These are phyloP conservation scores for Campylomormyrus numenius DNA, from an alignment of 2,113 vertebrate species.

Conservation along the genomic window DNA sequence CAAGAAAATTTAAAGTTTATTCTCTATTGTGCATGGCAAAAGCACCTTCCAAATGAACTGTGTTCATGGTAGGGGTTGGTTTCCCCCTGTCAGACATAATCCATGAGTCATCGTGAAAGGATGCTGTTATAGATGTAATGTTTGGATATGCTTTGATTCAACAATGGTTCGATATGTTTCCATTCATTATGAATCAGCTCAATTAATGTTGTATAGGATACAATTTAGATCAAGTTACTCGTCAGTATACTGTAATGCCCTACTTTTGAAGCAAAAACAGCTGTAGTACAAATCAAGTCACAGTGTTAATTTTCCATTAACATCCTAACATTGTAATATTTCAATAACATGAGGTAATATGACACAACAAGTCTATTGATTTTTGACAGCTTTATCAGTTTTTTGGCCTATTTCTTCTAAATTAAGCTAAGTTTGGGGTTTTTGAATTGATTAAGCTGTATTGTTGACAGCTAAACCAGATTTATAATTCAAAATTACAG, in stretches of 20 bases:
- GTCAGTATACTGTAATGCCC: background rate
- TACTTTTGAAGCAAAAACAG: background rate
- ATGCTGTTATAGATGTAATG: background rate
- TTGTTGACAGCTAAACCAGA: background rate
- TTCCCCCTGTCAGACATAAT: background rate
- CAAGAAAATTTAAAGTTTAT: background rate
- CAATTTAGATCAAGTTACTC: background rate
- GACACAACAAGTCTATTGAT: background rate
- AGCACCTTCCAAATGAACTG: background rate
- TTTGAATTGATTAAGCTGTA: background rate
- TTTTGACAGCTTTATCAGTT: background rate
- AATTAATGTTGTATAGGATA: background rate
- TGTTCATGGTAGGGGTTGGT: background rate
- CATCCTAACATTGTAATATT: background rate
- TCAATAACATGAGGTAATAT: background rate
- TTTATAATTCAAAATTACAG: background rate
- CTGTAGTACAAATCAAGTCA: background rate
- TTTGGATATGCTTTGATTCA: background rate
- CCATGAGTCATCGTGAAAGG: background rate
- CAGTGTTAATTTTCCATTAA: background rate
- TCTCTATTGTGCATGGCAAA: background rate
- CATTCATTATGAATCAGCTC: background rate
- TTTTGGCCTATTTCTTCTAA: background rate
- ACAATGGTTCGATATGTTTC: background rate
- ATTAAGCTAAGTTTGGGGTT: background rate